Base-by-base conservation (phyloP, 2,797 vertebrate species). In the Pipistrellus pipistrellus region DNA sequence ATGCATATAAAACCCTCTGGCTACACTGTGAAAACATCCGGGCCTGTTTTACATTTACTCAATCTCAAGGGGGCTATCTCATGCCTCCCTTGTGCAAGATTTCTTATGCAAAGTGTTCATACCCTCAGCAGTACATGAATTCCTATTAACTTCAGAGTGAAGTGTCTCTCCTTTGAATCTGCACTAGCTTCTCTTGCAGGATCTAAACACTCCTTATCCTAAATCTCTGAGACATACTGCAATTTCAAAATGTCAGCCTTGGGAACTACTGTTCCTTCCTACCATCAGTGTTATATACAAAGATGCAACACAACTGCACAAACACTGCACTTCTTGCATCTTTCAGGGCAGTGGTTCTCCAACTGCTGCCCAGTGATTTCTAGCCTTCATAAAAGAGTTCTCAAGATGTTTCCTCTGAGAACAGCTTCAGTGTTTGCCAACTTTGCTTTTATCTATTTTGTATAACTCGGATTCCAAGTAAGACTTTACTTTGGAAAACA, bases 371-470 rank as follows among this genome's bases (percentile, higher is more conserved):
- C 80, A 41, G n/a, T 38, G 62, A 82, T 46, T 75, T 23, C 17
- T n/a, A 73, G 7, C 11, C 3, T 81, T 89, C 17, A 20, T n/a
- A 44, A 85, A 78, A n/a, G 71, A 44, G 8, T 82, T 84, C 51
- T 82, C 8, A 83, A 75, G 23, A 23, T 78, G 62, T 46, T 78
- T 85, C 57, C 38, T 72, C 4, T 41, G 12, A 86, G 30, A 95
- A 96, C 62, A 75, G 2, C 46, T 66, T 12, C 6, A 81, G 20
- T 48, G 71, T 66, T 66, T 30, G n/a, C n/a, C 46, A 92, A 76
- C 13, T 94, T 75, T 62, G 4, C 51, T 91, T 76, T 94, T 69
- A 48, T 38, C 57, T 73, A 23, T 80, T 85, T 94, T 81, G 35
- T 64, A 30, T 85, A 72, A 88, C 7, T 71, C 71, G 8, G 20